phyloP scores from a whole-genome alignment of 2,888 invertebrate genomes.

The Rotaria socialis region DNA sequence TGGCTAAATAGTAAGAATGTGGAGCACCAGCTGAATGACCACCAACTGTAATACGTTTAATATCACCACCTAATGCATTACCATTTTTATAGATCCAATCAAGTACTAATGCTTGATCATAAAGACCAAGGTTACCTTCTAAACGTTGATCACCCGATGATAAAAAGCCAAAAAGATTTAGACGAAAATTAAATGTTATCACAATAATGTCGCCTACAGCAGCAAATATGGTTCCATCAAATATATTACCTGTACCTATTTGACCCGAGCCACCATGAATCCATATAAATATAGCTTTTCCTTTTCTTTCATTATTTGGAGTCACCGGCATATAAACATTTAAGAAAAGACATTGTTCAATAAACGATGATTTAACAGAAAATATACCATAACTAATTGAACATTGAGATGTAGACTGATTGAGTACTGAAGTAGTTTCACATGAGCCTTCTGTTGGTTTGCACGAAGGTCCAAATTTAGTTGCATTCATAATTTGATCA shows the following conservation, averaged over 20 bases:
- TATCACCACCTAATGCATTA: constrained; percentile 1
- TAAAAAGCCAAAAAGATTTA: constrained; percentile 34
- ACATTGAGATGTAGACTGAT: background rate
- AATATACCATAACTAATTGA: constrained; percentile 9
- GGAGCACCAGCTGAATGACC: constrained; percentile 33
- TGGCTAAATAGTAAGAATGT: constrained; percentile 4
- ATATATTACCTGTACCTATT: constrained; percentile 20
- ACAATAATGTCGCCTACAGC: constrained; percentile 31
- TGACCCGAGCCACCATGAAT: constrained; percentile 33
- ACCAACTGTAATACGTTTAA: background rate
- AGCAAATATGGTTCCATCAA: constrained; percentile 24
- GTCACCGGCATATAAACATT: constrained; percentile 15
- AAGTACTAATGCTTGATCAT: constrained; percentile 10
- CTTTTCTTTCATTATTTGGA: background rate
- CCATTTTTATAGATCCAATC: constrained; percentile 14
- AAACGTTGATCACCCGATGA: constrained; percentile 26
- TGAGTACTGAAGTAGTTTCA: background rate
- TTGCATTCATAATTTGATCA: constrained; percentile 4
- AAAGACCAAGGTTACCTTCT: constrained; percentile 31
- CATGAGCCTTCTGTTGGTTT: background rate
- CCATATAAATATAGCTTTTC: constrained; percentile 18
- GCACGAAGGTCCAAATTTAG: background rate
- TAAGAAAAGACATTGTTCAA: background rate
- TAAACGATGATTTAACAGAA: background rate
- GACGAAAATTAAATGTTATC: constrained; percentile 30